Evolutionary conservation across 2,113 vertebrate genomes (phyloP).

Genomic region (Cnemophilus loriae): DNA sequence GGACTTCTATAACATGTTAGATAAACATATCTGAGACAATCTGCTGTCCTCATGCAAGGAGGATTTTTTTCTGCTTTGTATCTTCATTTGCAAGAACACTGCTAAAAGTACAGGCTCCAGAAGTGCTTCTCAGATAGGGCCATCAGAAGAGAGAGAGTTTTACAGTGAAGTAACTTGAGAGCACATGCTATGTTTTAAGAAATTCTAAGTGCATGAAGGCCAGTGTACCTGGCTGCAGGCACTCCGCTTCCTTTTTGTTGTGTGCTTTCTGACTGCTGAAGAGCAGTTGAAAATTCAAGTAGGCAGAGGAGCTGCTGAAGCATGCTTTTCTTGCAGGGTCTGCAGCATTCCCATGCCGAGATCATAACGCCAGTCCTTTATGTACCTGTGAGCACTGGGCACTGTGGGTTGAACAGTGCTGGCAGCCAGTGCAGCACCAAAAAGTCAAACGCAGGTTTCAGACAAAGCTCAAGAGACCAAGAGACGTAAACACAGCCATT

Average conservation of each 20-base stretch:
- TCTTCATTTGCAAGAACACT: not conserved
- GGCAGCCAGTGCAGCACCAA: not conserved
- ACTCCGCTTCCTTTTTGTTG: not conserved
- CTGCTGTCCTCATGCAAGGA: not conserved
- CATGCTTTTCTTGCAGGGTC: not conserved
- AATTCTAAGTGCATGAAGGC: not conserved
- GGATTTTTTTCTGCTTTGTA: not conserved
- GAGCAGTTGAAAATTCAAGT: not conserved
- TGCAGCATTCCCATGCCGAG: fast-evolving
- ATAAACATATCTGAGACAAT: not conserved
- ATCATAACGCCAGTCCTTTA: fast-evolving
- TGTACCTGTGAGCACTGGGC: not conserved
- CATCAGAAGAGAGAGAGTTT: not conserved
- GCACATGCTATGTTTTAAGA: not conserved
- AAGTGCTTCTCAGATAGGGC: not conserved
- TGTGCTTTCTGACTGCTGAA: not conserved
- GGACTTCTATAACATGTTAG: not conserved
- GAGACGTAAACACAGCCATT: not conserved
- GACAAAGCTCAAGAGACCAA: not conserved
- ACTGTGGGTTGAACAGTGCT: not conserved
- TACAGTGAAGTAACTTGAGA: not conserved
- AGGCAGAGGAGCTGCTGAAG: not conserved
- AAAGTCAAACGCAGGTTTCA: not conserved
- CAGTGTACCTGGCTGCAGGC: not conserved
- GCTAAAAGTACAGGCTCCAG: not conserved